Percentiles rank a stretch among this genome's conserved stretches.
Evolutionary conservation across 2,113 vertebrate species (phyloP).

Genomic region (Peucedramus taeniatus): DNA sequence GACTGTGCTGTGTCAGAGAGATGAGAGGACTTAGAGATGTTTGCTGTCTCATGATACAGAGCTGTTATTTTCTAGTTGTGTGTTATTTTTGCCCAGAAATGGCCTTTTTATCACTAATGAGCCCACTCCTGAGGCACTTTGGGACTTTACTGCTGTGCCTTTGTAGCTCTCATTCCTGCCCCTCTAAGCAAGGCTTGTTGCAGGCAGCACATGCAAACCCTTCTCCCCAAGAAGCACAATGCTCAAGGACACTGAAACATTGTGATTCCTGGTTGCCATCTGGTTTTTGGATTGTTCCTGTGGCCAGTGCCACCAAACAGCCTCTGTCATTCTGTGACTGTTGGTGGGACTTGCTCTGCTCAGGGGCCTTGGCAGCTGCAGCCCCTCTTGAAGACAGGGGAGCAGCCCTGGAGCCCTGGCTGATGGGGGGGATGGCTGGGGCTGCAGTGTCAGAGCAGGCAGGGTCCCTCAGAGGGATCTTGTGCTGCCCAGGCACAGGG

Average conservation of each 20-base stretch:
- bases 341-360: not conserved
- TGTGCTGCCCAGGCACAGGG: not conserved
- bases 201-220: not conserved
- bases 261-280: not conserved
- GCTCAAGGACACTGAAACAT: not conserved
- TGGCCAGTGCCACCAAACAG: not conserved
- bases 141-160: not conserved
- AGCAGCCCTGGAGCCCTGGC: not conserved
- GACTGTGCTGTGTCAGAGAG: not conserved
- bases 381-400: not conserved
- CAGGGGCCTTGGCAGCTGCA: not conserved
- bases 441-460: not conserved
- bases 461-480: not conserved
- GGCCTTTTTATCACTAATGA: not conserved
- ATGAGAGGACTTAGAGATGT: not conserved
- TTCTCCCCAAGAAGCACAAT: fast-evolving
- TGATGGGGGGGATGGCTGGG: fast-evolving
- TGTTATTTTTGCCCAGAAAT: not conserved
- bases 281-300: not conserved
- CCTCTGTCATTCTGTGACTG: not conserved
- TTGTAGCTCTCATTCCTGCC: not conserved
- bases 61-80: not conserved
- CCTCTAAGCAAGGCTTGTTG: not conserved
- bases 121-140: not conserved
- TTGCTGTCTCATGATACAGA: not conserved